Percentiles rank a stretch among this genome's conserved stretches.
Conservation (phyloP, 2,113 vertebrate genomes). For the Upupa epops region DNA sequence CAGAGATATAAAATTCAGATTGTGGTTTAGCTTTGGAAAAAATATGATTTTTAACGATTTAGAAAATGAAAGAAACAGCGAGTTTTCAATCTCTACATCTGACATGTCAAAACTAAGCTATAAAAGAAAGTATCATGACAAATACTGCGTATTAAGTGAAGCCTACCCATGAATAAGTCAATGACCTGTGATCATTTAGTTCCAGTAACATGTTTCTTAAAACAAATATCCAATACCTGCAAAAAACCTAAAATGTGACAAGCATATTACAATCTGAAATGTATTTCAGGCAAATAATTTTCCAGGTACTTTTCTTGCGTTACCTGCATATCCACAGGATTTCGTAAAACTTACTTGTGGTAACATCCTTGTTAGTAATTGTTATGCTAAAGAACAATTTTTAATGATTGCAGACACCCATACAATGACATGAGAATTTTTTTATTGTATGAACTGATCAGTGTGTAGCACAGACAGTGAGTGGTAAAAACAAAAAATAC, state of each 20-base stretch:
- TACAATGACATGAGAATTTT: neutral
- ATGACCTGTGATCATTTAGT: no score
- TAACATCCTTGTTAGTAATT: neutral
- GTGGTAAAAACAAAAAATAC: neutral
- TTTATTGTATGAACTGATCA: conserved; percentile 8
- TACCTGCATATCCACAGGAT: neutral
- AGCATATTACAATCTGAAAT: neutral
- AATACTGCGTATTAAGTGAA: neutral
- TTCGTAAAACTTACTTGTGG: neutral
- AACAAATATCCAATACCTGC: neutral
- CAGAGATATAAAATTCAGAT: neutral
- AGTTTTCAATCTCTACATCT: neutral
- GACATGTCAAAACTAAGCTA: neutral
- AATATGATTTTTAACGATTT: neutral
- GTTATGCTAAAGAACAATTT: neutral
- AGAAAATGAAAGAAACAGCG: neutral
- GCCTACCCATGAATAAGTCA: neutral
- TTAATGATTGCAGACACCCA: conserved; percentile 2
- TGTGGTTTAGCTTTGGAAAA: neutral
- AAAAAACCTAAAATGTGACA: neutral
- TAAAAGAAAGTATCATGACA: neutral
- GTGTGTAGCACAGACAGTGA: neutral
- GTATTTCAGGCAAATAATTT: neutral
- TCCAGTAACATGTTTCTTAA: no score
- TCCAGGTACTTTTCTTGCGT: neutral